Conservation (phyloP, 1,140 invertebrate species). For the Papilio dardanus region DNA sequence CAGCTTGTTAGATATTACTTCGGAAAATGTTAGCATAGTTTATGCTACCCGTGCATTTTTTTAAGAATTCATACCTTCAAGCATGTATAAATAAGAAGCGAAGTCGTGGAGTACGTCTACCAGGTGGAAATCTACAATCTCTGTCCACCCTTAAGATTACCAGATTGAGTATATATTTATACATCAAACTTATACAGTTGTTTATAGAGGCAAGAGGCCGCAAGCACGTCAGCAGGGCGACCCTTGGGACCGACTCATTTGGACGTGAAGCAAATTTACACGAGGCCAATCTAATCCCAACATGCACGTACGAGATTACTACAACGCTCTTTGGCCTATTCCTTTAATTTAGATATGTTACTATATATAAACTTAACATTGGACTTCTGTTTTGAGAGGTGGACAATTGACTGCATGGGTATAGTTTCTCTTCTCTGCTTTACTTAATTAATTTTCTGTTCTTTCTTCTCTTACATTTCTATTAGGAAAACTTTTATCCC, state of each 20-base stretch:
- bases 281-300: conserved; percentile 34
- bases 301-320: conserved; percentile 31
- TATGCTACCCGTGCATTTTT: no score
- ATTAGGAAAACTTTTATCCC: no score
- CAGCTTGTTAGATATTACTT: not conserved
- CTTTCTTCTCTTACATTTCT: no score
- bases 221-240: conserved; percentile 1
- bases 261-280: conserved; percentile 35
- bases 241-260: conserved; percentile 31
- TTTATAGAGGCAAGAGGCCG: conserved; percentile 5
- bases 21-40: no score
- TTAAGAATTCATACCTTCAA: no score
- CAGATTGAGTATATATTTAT: not conserved
- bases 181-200: conserved; percentile 5
- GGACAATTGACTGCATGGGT: not conserved
- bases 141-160: not conserved
- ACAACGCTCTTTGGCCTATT: conserved; percentile 25
- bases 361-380: not conserved
- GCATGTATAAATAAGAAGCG: not conserved
- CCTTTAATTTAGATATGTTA: conserved; percentile 26
- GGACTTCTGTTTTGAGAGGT: not conserved
- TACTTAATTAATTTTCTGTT: no score
- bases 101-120: not conserved
- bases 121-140: not conserved
- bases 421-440: no score